Percentiles rank a stretch among this genome's conserved stretches.
Conservation (phyloP, 2,797 vertebrate genomes). For the Cacajao melanocephalus region DNA sequence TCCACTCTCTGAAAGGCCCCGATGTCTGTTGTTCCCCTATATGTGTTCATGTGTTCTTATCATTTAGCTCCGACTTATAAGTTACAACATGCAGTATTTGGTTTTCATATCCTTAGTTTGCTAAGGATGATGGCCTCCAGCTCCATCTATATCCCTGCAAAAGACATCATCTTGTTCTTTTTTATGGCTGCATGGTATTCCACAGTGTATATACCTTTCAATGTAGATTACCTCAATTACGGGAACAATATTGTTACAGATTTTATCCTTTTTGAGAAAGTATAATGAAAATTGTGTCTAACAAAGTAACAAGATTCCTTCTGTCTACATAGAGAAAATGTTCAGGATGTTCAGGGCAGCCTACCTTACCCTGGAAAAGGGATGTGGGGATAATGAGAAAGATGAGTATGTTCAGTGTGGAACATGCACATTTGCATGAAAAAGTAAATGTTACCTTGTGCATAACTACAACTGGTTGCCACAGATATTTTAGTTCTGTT, state of each 20-base stretch:
- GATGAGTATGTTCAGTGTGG: not conserved
- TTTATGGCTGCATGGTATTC: no score
- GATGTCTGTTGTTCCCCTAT: not conserved
- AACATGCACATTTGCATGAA: not conserved
- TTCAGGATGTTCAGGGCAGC: not conserved
- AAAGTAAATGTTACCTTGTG: not conserved
- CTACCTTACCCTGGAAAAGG: not conserved
- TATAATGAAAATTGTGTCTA: not conserved
- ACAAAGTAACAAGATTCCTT: not conserved
- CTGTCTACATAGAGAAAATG: not conserved
- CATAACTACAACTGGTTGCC: not conserved
- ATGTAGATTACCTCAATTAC: not conserved
- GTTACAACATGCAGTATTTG: not conserved
- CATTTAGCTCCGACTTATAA: not conserved
- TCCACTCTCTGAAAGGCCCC: not conserved
- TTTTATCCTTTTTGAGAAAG: not conserved
- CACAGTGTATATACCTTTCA: not conserved
- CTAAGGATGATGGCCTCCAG: no score
- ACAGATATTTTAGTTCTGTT: slow-evolving; percentile 19
- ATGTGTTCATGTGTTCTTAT: not conserved
- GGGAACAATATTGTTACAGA: not conserved
- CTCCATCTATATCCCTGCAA: no score
- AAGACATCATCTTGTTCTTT: no score
- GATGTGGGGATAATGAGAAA: not conserved
- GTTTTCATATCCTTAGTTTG: not conserved